A percentile compares a stretch with the other conserved stretches of the same genome.
Evolutionary conservation across 2,797 vertebrate species (phyloP).

Genomic region (Poeciliopsis infans): DNA sequence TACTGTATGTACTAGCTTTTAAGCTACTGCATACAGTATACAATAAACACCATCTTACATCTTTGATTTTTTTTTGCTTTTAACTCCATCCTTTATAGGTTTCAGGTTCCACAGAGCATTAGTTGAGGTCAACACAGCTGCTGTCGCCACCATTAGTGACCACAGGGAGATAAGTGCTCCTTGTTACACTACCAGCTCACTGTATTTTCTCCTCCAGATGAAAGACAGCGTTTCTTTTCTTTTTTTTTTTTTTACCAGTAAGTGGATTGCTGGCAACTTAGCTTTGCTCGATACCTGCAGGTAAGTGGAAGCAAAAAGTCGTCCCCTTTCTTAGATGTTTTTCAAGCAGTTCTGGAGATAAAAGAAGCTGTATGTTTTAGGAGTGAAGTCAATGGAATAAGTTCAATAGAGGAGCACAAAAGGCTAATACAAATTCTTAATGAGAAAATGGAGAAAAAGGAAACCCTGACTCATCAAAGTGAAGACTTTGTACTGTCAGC

Average conservation of each 20-base stretch:
- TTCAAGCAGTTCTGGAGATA: conserved; percentile 43
- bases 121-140: conserved; percentile 29
- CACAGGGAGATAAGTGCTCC: conserved; percentile 61
- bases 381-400: conserved; percentile 26
- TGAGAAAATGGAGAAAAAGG: neutral
- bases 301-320: conserved; percentile 41
- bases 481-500: conserved; percentile 9
- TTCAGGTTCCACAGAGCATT: conserved; percentile 29
- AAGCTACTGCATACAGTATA: no score
- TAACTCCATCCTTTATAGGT: neutral
- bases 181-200: conserved; percentile 41
- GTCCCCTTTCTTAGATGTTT: conserved; percentile 47
- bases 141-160: conserved; percentile 63
- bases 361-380: conserved; percentile 38
- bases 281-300: conserved; percentile 44
- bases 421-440: neutral
- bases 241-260: conserved; percentile 43
- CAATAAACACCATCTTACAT: conserved; percentile 5
- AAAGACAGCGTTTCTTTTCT: conserved; percentile 43
- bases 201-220: conserved; percentile 42
- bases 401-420: conserved; percentile 12
- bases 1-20: neutral
- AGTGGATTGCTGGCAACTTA: conserved; percentile 60
- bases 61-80: neutral
- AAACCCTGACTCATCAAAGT: neutral